Evolutionary conservation across 2,888 invertebrate species (phyloP), one percentile per base, ranked within the genome.

Genomic region (Stegana nigrithorax): DNA sequence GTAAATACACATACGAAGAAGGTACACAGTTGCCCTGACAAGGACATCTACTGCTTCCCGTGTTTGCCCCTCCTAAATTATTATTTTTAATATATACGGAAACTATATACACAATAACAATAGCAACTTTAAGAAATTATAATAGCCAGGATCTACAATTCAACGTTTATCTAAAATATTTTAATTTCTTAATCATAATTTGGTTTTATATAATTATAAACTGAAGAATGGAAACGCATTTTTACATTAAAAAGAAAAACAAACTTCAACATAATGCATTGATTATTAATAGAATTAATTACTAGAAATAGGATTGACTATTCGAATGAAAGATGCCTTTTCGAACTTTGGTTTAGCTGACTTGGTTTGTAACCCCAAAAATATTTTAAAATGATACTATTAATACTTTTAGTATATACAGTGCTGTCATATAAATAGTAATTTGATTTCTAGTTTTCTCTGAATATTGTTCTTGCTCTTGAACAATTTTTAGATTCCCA

Each of bases 181-280:
- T 55, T 55, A 21, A 55, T 55, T 55, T 32, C 19, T 36, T 32
- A 21, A 23, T 78, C 78, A 69, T 75, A 75, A 78, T 78, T 71
- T 74, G 76, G 75, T 78, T 75, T 75, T 51, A 78, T 75, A 75
- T 75, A 77, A 76, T 75, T 75, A 74, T 72, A 78, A 74, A 71
- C 72, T 68, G 72, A 75, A 74, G 65, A 73, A 64, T 66, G 60
- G 60, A 67, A 70, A 58, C 62, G 70, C 74, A 72, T 73, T 73
- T 73, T 73, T 73, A 73, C 61, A 73, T 65, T 66, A 69, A 66
- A 67, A 72, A 66, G 53, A 58, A 27, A 44, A 45, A 25, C 19
- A 42, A 44, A 25, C 39, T n/a, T 36, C 4, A 36, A 4, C 39
- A 39, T 39, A 12, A 36, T 8, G 14, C 14, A n/a, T n/a, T n/a